A percentile compares a stretch with the other conserved stretches of the same genome.
These are phyloP conservation scores for Sussaba pulchella DNA, from an alignment of 2,888 invertebrate species.

Conservation along the genomic window DNA sequence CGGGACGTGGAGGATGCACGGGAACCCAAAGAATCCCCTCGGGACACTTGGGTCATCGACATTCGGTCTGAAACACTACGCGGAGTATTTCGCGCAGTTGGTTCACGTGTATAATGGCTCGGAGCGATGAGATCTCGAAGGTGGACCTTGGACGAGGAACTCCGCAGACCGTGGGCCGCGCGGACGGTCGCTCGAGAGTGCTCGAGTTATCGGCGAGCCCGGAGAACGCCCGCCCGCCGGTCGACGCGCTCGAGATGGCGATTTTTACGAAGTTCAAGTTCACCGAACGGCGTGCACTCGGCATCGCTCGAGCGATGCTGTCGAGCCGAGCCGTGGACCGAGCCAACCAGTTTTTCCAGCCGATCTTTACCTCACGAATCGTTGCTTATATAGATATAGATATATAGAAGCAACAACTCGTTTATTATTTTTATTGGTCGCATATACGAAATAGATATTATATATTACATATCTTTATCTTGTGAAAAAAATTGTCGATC, in stretches of 20 bases:
- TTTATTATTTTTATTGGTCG: not conserved
- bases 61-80: slow-evolving; percentile 13
- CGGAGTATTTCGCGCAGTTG: slow-evolving; percentile 1
- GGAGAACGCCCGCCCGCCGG: slow-evolving; percentile 34
- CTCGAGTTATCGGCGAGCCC: slow-evolving; percentile 60
- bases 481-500: too few relatives aligned
- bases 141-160: too few relatives aligned
- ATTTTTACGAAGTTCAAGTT: slow-evolving; percentile 69
- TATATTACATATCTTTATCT: too few relatives aligned
- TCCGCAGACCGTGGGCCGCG: slow-evolving; percentile 13
- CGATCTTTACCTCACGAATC: not conserved
- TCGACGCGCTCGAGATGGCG: slow-evolving; percentile 48
- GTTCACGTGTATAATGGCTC: not conserved
- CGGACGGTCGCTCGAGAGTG: slow-evolving; percentile 42
- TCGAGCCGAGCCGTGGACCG: slow-evolving; percentile 19
- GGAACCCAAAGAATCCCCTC: slow-evolving; percentile 1
- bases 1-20: not conserved
- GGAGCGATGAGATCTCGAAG: slow-evolving; percentile 33
- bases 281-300: slow-evolving; percentile 49
- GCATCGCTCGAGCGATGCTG: not conserved
- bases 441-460: not conserved
- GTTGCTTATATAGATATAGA: not conserved
- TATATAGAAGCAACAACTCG: not conserved
- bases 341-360: slow-evolving; percentile 53
- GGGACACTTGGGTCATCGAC: slow-evolving; percentile 39